Base-by-base conservation (phyloP, 2,888 invertebrate genomes). In the Agrochola litura region DNA sequence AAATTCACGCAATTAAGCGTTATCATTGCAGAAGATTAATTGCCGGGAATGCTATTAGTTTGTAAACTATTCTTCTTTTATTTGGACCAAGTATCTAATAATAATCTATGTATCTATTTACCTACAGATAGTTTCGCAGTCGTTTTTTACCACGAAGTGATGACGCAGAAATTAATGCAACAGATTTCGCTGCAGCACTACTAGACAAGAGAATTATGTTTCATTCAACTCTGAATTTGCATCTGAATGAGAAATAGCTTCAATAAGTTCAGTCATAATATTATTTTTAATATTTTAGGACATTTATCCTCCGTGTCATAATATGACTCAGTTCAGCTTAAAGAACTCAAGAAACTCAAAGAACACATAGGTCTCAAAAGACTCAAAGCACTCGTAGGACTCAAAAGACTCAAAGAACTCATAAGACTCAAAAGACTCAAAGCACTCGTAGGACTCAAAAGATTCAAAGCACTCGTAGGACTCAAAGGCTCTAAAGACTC, bases 11-110 rank as follows among this genome's bases (percentile, higher is more conserved):
- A 79, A 79, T 84, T 75, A 81, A 68, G 56, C 56, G 61, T 81
- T 84, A 82, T 87, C 81, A 63, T 69, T n/a, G 37, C 22, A 73
- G 65, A 73, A 73, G 82, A 87, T 81, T 80, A 82, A 84, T 86
- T 83, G 65, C 66, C 5, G 64, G 70, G 56, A 54, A 37, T 41
- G 14, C 69, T 76, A 69, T 52, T n/a, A 60, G 64, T 73, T 68
- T 46, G 49, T 25, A 60, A 72, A 79, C 30, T 64, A 61, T 54
- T 67, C 0, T 14, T 46, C 46, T 4, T 19, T 19, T 52, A 52
- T 52, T 52, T 52, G 52, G 19, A 52, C 2, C 16, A 16, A 52
- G 6, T 49, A 49, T 6, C 0, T 63, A 10, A 41, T 76, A 14
- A 54, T 68, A 30, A 30, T 30, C 6, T 54, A n/a, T 61, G 12